Conservation (phyloP, 2,797 vertebrate species). For the Siniperca scherzeri region DNA sequence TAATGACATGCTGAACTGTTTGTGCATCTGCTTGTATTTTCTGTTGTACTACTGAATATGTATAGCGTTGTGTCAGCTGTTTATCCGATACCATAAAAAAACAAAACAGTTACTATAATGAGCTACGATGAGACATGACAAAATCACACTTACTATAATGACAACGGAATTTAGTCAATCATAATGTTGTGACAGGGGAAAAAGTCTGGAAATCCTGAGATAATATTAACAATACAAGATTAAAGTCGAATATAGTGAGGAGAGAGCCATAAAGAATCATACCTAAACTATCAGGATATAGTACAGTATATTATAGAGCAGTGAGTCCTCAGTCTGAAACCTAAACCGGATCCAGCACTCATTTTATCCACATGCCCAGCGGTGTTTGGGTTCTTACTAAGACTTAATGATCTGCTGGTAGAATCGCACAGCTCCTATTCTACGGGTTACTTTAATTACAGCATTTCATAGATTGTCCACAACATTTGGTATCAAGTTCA, state of each 20-base stretch:
- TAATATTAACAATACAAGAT: not conserved
- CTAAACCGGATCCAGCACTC: not conserved
- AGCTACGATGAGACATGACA: not conserved
- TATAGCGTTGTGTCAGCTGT: not conserved
- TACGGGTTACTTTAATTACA: slow-evolving; percentile 35
- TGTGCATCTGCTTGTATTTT: not conserved
- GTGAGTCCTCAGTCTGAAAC: not conserved
- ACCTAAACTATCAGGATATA: not conserved
- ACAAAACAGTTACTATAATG: not conserved
- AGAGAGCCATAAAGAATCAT: not conserved
- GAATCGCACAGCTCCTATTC: not conserved
- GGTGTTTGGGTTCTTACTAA: not conserved
- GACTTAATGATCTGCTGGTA: not conserved
- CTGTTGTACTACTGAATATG: not conserved
- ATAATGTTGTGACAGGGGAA: not conserved
- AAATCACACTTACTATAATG: not conserved
- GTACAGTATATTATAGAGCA: slow-evolving; percentile 19
- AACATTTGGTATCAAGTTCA: slow-evolving; percentile 56
- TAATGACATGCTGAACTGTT: not conserved
- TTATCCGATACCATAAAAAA: slow-evolving; percentile 19
- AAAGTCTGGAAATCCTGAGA: not conserved
- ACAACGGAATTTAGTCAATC: not conserved
- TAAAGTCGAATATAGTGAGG: not conserved
- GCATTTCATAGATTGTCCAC: slow-evolving; percentile 71
- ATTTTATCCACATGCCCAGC: not conserved